Evolutionary conservation across 92 coral and sea anemone species (phyloP).

Genomic region (Porites evermanni): DNA sequence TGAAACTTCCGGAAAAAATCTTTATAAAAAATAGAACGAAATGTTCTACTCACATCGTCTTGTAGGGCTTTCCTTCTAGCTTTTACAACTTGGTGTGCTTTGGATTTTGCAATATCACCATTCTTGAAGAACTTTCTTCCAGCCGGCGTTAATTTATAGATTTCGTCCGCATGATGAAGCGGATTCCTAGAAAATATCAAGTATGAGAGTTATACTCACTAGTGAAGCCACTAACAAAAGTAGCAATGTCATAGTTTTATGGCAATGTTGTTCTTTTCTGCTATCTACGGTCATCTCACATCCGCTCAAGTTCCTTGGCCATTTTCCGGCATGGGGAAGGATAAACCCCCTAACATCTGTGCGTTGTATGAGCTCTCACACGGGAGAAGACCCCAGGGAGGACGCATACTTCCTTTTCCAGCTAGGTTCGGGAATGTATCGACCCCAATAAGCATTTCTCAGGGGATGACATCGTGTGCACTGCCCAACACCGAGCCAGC

Average conservation of each 20-base stretch:
- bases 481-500: no score
- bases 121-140: constrained; percentile 55
- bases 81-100: constrained; percentile 61
- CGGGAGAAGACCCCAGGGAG: no score
- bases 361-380: no score
- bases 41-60: constrained; percentile 19
- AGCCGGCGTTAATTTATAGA: constrained; percentile 61
- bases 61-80: constrained; percentile 54
- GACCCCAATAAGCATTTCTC: no score
- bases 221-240: background rate
- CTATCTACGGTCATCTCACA: no score
- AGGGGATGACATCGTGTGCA: no score
- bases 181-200: constrained; percentile 50
- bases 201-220: background rate
- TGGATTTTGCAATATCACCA: constrained; percentile 52
- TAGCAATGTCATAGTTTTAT: background rate
- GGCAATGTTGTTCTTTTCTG: background rate
- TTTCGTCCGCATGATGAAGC: constrained; percentile 49
- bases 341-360: no score
- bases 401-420: no score
- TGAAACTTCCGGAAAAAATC: no score
- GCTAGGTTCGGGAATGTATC: no score
- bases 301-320: no score
- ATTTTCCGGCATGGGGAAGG: no score
- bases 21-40: background rate